Conservation (phyloP, 2,888 invertebrate species). For the Synanthedon vespiformis region DNA sequence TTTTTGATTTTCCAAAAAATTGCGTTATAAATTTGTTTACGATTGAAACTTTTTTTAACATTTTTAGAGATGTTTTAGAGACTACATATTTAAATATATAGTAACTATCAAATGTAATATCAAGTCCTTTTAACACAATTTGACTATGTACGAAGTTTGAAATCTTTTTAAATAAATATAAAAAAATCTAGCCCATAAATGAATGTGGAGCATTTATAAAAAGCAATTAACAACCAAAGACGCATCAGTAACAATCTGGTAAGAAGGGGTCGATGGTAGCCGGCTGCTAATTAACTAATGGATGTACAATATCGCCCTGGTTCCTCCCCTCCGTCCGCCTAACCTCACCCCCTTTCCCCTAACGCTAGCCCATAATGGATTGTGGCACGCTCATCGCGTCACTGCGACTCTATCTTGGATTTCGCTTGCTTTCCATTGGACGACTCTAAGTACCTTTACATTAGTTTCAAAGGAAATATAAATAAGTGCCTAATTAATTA, state of each 20-base stretch:
- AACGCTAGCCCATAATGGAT: slow-evolving; percentile 44
- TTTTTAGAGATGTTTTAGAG: no score
- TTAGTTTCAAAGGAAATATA: background rate
- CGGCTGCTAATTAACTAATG: slow-evolving; percentile 63
- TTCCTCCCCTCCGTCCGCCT: slow-evolving; percentile 16
- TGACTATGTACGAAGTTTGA: no score
- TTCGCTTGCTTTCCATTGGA: slow-evolving; percentile 16
- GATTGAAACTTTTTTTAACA: no score
- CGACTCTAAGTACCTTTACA: background rate
- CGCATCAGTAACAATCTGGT: slow-evolving; percentile 53
- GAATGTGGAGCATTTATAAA: slow-evolving; percentile 7
- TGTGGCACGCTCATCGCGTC: slow-evolving; percentile 47
- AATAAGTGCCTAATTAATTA: background rate
- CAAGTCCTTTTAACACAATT: no score
- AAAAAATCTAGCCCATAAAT: slow-evolving; percentile 4
- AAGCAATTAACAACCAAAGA: slow-evolving; percentile 56
- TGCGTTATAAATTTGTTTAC: no score
- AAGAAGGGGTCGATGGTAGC: slow-evolving; percentile 47
- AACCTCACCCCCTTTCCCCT: slow-evolving; percentile 15
- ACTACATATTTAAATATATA: no score
- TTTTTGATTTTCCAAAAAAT: no score
- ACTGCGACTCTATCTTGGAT: slow-evolving; percentile 41
- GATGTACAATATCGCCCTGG: slow-evolving; percentile 15
- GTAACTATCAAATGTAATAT: no score
- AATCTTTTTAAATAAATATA: no score